Evolutionary conservation across 2,113 vertebrate species (phyloP).

Genomic region (Tringa solitaria): DNA sequence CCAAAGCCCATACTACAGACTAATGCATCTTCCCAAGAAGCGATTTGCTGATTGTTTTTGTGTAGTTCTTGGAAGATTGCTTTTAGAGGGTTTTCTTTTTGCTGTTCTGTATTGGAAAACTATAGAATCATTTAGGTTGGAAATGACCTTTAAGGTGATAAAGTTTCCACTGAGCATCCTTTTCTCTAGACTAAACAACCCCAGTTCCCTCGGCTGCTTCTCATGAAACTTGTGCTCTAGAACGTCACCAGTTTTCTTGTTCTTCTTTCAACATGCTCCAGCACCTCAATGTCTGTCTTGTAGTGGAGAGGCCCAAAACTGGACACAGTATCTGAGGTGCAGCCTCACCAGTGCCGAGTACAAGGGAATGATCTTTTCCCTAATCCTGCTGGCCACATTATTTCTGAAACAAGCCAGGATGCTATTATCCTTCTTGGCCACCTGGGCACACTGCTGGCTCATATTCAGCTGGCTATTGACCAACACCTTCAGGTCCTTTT

Average conservation of each 20-base stretch:
- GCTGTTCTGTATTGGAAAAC: background rate
- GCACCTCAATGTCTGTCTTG: background rate
- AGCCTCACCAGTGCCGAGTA: background rate
- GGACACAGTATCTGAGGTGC: background rate
- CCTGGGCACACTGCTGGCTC: background rate
- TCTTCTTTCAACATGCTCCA: background rate
- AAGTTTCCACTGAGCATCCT: background rate
- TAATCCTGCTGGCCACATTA: background rate
- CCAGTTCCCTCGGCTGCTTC: background rate
- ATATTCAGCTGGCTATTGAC: background rate
- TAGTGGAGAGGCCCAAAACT: background rate
- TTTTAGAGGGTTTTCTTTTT: background rate
- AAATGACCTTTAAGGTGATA: background rate
- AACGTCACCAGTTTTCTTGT: background rate
- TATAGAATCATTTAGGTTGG: background rate
- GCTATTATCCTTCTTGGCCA: background rate
- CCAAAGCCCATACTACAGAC: background rate
- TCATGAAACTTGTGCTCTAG: background rate
- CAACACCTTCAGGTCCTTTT: background rate
- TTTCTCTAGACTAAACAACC: background rate
- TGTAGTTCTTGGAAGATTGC: background rate
- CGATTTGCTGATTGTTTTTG: background rate
- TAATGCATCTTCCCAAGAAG: background rate
- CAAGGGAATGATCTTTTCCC: background rate
- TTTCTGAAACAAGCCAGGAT: background rate